These are phyloP conservation scores for Tenualosa thibaudeaui DNA, from an alignment of 2,797 vertebrate genomes.

Conservation along the genomic window DNA sequence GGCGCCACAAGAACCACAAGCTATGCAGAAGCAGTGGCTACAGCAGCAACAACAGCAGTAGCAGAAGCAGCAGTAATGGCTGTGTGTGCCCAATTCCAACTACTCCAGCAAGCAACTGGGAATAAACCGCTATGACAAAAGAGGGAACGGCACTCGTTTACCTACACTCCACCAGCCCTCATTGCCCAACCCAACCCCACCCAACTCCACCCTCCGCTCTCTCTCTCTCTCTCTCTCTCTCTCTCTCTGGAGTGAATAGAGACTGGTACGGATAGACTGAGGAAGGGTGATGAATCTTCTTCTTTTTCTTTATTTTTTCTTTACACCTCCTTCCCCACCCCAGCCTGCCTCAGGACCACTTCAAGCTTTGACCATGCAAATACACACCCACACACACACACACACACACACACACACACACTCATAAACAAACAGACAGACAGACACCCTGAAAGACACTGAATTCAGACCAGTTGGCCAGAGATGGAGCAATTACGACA, in stretches of 20 bases:
- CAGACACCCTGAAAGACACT: neutral
- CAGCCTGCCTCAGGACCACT: neutral
- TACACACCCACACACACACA: neutral
- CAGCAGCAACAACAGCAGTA: neutral
- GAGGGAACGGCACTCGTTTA: conserved; percentile 12
- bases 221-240: neutral
- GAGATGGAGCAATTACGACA: neutral
- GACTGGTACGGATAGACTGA: neutral
- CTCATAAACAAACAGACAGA: neutral
- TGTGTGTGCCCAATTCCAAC: neutral
- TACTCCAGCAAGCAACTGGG: neutral
- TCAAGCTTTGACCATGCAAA: neutral
- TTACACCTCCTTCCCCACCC: neutral
- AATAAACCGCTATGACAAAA: neutral
- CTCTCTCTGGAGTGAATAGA: neutral
- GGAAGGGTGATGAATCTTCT: neutral
- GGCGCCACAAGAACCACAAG: conserved; percentile 49
- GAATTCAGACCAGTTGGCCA: neutral
- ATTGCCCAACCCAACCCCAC: too few relatives aligned
- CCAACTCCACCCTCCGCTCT: neutral
- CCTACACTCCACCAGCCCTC: conserved; percentile 21
- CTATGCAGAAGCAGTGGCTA: neutral
- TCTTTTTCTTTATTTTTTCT: neutral
- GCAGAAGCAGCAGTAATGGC: neutral
- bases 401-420: conserved; percentile 17